These are phyloP conservation scores for Camponotus pennsylvanicus DNA, from an alignment of 1,140 invertebrate species.

Conservation along the genomic window DNA sequence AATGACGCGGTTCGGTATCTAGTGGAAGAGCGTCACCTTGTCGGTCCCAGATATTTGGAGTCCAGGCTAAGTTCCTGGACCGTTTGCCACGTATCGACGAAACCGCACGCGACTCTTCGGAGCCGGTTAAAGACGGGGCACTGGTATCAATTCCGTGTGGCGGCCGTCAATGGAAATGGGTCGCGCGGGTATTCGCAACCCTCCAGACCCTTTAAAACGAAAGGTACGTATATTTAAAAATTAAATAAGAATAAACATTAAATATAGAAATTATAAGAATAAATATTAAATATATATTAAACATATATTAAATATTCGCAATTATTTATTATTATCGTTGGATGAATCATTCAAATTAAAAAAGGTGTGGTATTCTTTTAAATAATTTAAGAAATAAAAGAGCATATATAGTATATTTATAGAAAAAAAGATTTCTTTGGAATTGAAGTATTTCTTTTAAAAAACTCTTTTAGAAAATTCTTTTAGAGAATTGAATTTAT, in stretches of 20 bases:
- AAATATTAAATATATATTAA: background rate
- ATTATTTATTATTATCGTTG: background rate
- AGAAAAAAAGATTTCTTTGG: no score
- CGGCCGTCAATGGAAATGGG: slow-evolving; percentile 90
- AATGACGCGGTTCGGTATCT: slow-evolving; percentile 81
- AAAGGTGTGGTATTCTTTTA: background rate
- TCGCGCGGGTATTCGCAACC: slow-evolving; percentile 90
- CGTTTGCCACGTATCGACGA: slow-evolving; percentile 82
- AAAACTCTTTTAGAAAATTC: no score
- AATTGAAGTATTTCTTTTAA: no score
- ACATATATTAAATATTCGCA: background rate
- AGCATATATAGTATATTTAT: no score
- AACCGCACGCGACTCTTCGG: slow-evolving; percentile 87
- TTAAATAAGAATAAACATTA: background rate
- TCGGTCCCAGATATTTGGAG: slow-evolving; percentile 85
- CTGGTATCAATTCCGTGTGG: slow-evolving; percentile 93
- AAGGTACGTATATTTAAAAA: slow-evolving; percentile 75
- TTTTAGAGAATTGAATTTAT: no score
- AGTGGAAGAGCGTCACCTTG: slow-evolving; percentile 87
- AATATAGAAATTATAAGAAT: background rate
- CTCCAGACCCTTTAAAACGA: slow-evolving; percentile 88
- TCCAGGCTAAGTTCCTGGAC: slow-evolving; percentile 87
- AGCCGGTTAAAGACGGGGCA: slow-evolving; percentile 89
- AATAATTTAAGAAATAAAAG: background rate
- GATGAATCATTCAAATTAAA: no score